Evolutionary conservation across 2,888 invertebrate genomes (phyloP), one percentile per base, ranked within the genome.

Genomic region (Drosophila picticornis): DNA sequence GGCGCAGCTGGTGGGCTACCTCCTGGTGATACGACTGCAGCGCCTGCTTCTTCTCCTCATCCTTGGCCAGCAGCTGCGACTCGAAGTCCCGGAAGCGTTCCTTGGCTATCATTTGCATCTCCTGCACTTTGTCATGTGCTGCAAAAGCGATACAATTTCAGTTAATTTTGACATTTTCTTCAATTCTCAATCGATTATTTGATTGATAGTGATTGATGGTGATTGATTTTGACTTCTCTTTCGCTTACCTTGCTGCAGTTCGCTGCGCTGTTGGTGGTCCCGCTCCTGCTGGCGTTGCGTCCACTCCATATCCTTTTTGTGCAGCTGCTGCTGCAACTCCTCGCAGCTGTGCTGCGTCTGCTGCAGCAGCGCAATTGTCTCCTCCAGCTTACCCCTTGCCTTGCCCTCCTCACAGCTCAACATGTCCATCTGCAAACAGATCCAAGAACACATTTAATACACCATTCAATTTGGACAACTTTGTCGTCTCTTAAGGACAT

Each of bases 51-150:
- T 88, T 82, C 66, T 91, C 90, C 36, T 75, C 82, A 40, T 93
- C 89, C 75, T 92, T 92, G 66, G 81, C 79, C 40, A 57, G 73
- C 71, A 93, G 72, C 79, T 92, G 91, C 13, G 80, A 58, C 66
- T 93, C 91, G 3, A 93, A 70, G 27, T 84, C 80, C 31, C 81
- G 72, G 55, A 92, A 88, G 58, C 92, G 91, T 34, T 92, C 88
- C 72, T 91, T 90, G 46, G 92, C 91, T 62, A 85, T 78, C 67
- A 80, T 68, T 77, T 93, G 90, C 51, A 91, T 80, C 65, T 93
- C 92, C 67, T 72, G 93, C 91, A 95, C 91, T 93, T 94, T 95
- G 92, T 94, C 94, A 91, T 95, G 94, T 91, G 95, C 95, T 95
- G 90, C 1, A 93, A 10, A 27, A 34, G 34, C 2, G 9, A 10